phyloP scores from a whole-genome alignment of 2,113 vertebrate genomes.

The Hypomesus transpacificus region DNA sequence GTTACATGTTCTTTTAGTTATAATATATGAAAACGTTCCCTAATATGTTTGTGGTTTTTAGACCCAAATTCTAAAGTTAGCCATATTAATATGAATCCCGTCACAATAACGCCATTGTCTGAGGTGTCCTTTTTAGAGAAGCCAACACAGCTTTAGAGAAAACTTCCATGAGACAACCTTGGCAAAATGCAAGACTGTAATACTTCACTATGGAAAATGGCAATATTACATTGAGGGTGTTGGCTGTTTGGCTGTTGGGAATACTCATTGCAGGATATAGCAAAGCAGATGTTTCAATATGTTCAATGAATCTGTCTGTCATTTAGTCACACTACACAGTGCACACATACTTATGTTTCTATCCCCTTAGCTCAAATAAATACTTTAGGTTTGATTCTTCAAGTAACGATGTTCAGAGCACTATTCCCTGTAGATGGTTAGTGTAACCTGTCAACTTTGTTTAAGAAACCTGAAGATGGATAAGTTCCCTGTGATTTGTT shows the following conservation, averaged over 20 bases:
- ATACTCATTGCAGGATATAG: slow-evolving; percentile 42
- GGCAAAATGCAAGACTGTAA: slow-evolving; percentile 48
- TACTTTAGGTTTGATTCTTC: slow-evolving; percentile 27
- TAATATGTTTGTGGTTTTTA: background rate
- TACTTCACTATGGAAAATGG: slow-evolving; percentile 64
- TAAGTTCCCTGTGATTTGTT: slow-evolving; percentile 17
- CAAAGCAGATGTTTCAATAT: slow-evolving; percentile 53
- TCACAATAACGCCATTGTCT: slow-evolving; percentile 48
- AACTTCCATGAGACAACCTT: slow-evolving; percentile 39
- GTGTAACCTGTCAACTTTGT: slow-evolving; percentile 56
- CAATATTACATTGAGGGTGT: slow-evolving; percentile 52
- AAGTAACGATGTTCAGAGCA: slow-evolving; percentile 6
- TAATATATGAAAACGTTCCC: too few relatives aligned
- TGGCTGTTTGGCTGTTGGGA: slow-evolving; percentile 41
- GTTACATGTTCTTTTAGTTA: too few relatives aligned
- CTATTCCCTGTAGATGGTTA: slow-evolving; percentile 20
- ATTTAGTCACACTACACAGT: slow-evolving; percentile 22
- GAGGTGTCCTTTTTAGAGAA: slow-evolving; percentile 23
- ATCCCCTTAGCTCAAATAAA: slow-evolving; percentile 37
- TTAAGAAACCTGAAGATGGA: slow-evolving; percentile 41
- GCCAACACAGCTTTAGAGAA: slow-evolving; percentile 16
- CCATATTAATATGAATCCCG: background rate
- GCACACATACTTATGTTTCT: slow-evolving; percentile 19
- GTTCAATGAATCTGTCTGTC: slow-evolving; percentile 11
- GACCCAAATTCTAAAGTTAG: slow-evolving; percentile 17